Evolutionary conservation across 1,140 invertebrate genomes (phyloP), one percentile per base, ranked within the genome.

Genomic region (Aricia agestis): DNA sequence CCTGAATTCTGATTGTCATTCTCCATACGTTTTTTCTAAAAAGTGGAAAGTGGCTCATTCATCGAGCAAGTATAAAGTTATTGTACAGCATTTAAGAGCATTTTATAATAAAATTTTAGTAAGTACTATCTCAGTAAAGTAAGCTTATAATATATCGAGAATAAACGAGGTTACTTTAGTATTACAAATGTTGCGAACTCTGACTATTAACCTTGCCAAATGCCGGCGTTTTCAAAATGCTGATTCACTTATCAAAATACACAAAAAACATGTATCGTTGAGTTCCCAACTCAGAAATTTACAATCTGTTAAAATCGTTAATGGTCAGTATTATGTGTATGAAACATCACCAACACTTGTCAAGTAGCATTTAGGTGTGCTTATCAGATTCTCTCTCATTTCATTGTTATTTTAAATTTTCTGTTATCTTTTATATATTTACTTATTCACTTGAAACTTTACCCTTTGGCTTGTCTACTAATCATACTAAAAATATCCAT

Each of bases 201-300:
- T 91, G 80, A 81, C 81, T 87, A 78, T 80, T 84, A 91, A 86
- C 81, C 78, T 88, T 82, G 77, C 75, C 74, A 89, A 85, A 84
- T 86, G 84, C 86, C 89, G 87, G 86, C 85, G 78, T 63, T 65
- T 76, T 73, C 77, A 75, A 76, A 81, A 71, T 83, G 84, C 86
- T 87, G 86, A 91, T 81, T 91, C 87, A 88, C 80, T 83, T 84
- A 76, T 82, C 77, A 78, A 70, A 80, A 88, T 85, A 86, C 75
- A 75, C 67, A 75, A 75, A 76, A 73, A 78, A 66, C 72, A 75
- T 72, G 77, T 77, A 58, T 78, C 82, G 71, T 76, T 79, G 71
- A 72, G 74, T 42, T 19, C 72, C 73, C 69, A 79, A 36, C 67
- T 78, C 72, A 84, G 78, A 78, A 70, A 66, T 66, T 57, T 73